phyloP scores from a whole-genome alignment of 2,888 invertebrate genomes.

The Homarus gammarus region DNA sequence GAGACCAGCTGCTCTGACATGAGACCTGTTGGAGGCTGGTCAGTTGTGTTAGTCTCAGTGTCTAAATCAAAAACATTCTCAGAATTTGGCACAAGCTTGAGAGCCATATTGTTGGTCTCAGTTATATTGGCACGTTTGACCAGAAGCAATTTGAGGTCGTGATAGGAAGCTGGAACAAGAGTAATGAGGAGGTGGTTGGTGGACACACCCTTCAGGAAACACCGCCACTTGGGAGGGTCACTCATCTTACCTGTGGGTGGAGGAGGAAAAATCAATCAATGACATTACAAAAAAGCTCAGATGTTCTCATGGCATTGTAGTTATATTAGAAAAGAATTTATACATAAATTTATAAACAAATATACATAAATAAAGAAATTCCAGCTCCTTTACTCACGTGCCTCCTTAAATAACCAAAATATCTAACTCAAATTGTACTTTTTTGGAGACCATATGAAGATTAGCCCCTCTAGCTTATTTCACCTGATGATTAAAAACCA shows the following conservation, averaged over 20 bases:
- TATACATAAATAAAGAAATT: too few relatives aligned
- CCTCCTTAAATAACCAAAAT: too few relatives aligned
- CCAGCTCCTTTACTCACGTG: too few relatives aligned
- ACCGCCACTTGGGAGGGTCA: slow-evolving; percentile 82
- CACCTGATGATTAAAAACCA: too few relatives aligned
- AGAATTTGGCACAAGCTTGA: slow-evolving; percentile 56
- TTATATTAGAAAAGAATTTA: not conserved
- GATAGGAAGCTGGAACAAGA: slow-evolving; percentile 84
- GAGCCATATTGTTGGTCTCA: slow-evolving; percentile 51
- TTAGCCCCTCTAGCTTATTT: too few relatives aligned
- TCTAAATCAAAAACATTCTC: slow-evolving; percentile 31
- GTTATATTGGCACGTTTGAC: slow-evolving; percentile 63
- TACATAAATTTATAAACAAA: not conserved
- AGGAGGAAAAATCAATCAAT: not conserved
- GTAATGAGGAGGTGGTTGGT: slow-evolving; percentile 84
- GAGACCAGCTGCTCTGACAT: slow-evolving; percentile 54
- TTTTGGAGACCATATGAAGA: too few relatives aligned
- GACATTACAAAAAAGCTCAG: not conserved
- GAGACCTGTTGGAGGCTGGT: slow-evolving; percentile 39
- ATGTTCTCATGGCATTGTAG: not conserved
- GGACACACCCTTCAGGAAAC: slow-evolving; percentile 84
- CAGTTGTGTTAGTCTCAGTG: slow-evolving; percentile 57
- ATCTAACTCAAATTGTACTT: too few relatives aligned
- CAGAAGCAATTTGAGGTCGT: slow-evolving; percentile 78
- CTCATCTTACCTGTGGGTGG: slow-evolving; percentile 54